Evolutionary conservation across 2,888 invertebrate species (phyloP), one percentile per base, ranked within the genome.

Genomic region (Saturnia pavonia): DNA sequence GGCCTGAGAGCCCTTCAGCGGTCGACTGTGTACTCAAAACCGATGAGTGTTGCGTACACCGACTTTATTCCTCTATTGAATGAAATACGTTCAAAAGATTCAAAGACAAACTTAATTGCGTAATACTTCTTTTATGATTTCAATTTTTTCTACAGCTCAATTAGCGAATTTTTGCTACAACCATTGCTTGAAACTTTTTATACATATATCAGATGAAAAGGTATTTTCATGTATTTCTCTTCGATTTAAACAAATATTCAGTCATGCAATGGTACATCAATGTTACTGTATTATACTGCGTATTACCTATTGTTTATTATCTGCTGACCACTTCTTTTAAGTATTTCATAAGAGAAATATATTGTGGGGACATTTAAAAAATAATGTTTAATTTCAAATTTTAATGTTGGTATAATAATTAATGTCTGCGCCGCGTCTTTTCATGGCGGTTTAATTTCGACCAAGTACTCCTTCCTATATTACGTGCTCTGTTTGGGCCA

Each of bases 21-120:
- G 91, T 87, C 87, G 87, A 79, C 85, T 85, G 87, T 87, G 88
- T 90, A 87, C 93, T 92, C 87, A 85, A 85, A 87, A 83, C 84
- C 86, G 84, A 85, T 84, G 88, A 92, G 91, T 88, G 89, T 89
- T 90, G 89, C 92, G 90, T 91, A 88, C 88, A 85, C 86, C 80
- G 84, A 82, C 82, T 83, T 84, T 85, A 86, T 84, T 86, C 78
- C 82, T 84, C 83, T 86, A 85, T 88, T 80, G 83, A 75, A 77
- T 80, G 83, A 75, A n/a, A 77, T 85, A 82, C 88, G 87, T 88
- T 91, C 88, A 89, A 92, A 89, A 92, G 89, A 91, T 88, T 90
- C 88, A 88, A 88, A 88, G 85, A 82, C 34, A 77, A 86, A 82
- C 85, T 88, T 90, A 91, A 92, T 92, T 91, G 88, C 90, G 85